Conservation (phyloP, 2,797 vertebrate genomes). For the Pseudomugil gertrudae region DNA sequence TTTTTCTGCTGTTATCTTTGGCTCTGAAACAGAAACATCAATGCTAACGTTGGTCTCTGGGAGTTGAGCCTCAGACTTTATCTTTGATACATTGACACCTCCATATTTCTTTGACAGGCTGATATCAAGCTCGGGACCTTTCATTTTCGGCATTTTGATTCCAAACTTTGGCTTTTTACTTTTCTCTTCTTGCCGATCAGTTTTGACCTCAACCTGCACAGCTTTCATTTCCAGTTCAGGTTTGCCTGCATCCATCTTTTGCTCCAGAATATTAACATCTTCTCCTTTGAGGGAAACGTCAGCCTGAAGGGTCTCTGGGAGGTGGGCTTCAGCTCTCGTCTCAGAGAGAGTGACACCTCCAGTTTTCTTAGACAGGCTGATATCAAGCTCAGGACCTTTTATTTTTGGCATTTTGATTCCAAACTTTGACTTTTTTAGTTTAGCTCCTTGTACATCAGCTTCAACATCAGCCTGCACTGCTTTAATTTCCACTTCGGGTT, state of each 20-base stretch:
- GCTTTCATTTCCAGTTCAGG: constrained; percentile 32
- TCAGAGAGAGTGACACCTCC: constrained; percentile 25
- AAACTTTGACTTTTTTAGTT: constrained; percentile 59
- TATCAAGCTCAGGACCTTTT: constrained; percentile 34
- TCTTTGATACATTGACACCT: constrained; percentile 23
- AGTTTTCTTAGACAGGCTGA: constrained; percentile 40
- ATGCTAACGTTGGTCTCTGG: constrained; percentile 12
- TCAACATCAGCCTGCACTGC: constrained; percentile 15
- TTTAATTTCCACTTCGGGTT: constrained; percentile 36
- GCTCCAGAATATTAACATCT: constrained; percentile 17
- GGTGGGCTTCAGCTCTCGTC: constrained; percentile 3
- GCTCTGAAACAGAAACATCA: constrained; percentile 40
- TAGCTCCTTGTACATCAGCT: constrained; percentile 28
- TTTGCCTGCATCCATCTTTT: constrained; percentile 12
- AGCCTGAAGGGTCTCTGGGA: constrained; percentile 12
- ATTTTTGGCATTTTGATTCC: constrained; percentile 36
- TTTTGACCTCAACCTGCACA: constrained; percentile 16
- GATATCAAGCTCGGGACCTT: constrained; percentile 36
- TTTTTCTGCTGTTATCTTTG: constrained; percentile 15
- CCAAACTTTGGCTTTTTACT: constrained; percentile 61
- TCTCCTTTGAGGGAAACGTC: constrained; percentile 20
- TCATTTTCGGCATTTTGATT: constrained; percentile 27
- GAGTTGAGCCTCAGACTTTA: constrained; percentile 8
- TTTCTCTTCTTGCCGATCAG: constrained; percentile 34
- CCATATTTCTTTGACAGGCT: constrained; percentile 36